Conservation (phyloP, 2,113 vertebrate genomes). For the Podarcis raffonei region DNA sequence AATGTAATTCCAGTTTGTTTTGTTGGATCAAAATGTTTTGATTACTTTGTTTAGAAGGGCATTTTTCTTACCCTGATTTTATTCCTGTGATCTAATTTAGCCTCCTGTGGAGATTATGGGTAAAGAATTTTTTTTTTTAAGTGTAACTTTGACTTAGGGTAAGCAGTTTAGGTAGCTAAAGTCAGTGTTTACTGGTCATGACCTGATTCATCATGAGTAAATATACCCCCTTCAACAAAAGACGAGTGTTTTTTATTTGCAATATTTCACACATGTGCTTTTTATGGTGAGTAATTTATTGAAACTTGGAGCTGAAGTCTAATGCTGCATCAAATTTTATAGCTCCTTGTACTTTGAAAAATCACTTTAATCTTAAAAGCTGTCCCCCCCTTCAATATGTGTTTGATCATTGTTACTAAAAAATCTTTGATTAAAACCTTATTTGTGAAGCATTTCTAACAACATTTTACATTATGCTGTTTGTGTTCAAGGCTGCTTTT, state of each 20-base stretch:
- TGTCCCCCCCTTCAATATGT: constrained; percentile 62
- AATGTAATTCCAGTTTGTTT: too few relatives aligned
- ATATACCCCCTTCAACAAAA: constrained; percentile 6
- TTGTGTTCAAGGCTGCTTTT: constrained; percentile 49
- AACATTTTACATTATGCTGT: constrained; percentile 68
- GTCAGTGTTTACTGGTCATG: constrained; percentile 26
- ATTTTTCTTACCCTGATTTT: neutral
- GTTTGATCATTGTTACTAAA: constrained; percentile 73
- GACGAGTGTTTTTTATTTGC: constrained; percentile 56
- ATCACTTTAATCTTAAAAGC: constrained; percentile 73
- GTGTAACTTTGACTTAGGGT: neutral
- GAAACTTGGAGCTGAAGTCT: constrained; percentile 70
- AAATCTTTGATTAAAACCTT: constrained; percentile 66
- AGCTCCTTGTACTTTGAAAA: constrained; percentile 73
- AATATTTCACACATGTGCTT: constrained; percentile 69
- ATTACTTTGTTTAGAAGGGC: too few relatives aligned
- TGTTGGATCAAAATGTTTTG: too few relatives aligned
- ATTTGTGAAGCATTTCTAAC: constrained; percentile 64
- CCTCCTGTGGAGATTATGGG: neutral
- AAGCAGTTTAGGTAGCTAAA: neutral
- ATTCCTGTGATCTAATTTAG: neutral
- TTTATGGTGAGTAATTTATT: constrained; percentile 71
- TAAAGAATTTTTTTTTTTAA: neutral
- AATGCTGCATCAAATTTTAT: constrained; percentile 72
- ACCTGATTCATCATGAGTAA: constrained; percentile 50